phyloP scores from a whole-genome alignment of 2,797 vertebrate genomes.

The Acanthopagrus latus region DNA sequence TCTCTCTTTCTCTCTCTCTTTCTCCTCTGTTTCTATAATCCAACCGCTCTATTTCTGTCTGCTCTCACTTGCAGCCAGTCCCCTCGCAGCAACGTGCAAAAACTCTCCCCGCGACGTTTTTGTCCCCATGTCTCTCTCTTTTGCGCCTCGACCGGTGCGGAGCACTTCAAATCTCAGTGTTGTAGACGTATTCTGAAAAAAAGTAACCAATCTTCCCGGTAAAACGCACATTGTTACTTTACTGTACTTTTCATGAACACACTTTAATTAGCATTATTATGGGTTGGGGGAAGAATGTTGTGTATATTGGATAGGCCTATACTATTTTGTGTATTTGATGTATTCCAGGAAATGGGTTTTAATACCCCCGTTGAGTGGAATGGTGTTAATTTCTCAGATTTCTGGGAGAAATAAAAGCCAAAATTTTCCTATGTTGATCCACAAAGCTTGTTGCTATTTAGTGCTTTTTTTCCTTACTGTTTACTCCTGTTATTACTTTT shows the following conservation, averaged over 20 bases:
- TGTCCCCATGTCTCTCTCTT: slow-evolving; percentile 55
- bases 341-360: slow-evolving; percentile 76
- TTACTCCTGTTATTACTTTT: slow-evolving; percentile 67
- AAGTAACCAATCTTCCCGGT: slow-evolving; percentile 61
- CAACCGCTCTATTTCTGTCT: slow-evolving; percentile 61
- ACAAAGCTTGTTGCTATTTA: slow-evolving; percentile 75
- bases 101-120: slow-evolving; percentile 45
- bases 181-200: slow-evolving; percentile 67
- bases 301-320: slow-evolving; percentile 78
- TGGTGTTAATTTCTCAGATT: slow-evolving; percentile 84
- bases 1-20: slow-evolving; percentile 14
- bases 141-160: slow-evolving; percentile 51
- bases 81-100: slow-evolving; percentile 40
- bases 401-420: slow-evolving; percentile 83
- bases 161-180: slow-evolving; percentile 66
- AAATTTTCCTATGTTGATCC: slow-evolving; percentile 75
- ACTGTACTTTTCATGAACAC: slow-evolving; percentile 76
- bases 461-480: slow-evolving; percentile 73
- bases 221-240: slow-evolving; percentile 74
- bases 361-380: slow-evolving; percentile 73
- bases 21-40: slow-evolving; percentile 54
- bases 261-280: slow-evolving; percentile 70
- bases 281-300: slow-evolving; percentile 52
- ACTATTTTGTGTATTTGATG: slow-evolving; percentile 75
- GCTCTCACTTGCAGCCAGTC: slow-evolving; percentile 46